Evolutionary conservation across 2,888 invertebrate genomes (phyloP).

Genomic region (Phengaris alcon): DNA sequence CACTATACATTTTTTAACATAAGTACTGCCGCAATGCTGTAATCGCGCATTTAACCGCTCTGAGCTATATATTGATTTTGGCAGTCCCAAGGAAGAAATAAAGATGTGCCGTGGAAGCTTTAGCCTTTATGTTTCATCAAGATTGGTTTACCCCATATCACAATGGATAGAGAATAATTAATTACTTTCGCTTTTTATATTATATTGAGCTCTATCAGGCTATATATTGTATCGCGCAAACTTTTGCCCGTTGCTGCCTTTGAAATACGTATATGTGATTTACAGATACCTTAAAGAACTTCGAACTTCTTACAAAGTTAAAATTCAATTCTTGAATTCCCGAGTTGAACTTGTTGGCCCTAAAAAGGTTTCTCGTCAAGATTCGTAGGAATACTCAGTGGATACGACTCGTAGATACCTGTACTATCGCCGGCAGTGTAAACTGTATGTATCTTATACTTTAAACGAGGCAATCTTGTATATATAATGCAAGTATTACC

Average conservation of each 20-base stretch:
- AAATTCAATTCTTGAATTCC: background rate
- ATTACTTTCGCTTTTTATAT: background rate
- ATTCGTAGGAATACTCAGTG: background rate
- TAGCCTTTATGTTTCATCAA: background rate
- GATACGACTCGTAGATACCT: background rate
- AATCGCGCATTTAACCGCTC: background rate
- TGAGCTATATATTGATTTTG: slow-evolving; percentile 2
- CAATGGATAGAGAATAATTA: background rate
- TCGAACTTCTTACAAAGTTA: background rate
- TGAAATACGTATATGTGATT: background rate
- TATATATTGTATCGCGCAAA: background rate
- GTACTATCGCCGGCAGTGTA: background rate
- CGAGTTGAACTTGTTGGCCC: background rate
- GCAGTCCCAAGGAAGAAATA: background rate
- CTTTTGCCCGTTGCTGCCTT: background rate
- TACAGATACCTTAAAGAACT: background rate
- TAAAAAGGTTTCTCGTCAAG: background rate
- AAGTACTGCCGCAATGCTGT: background rate
- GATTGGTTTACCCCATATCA: background rate
- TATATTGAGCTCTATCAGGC: background rate
- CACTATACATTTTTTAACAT: background rate
- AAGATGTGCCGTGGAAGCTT: background rate
- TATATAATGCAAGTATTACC: too few relatives aligned
- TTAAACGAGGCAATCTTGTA: too few relatives aligned
- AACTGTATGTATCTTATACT: too few relatives aligned